A percentile compares a stretch with the other conserved stretches of the same genome.
Evolutionary conservation across 2,888 invertebrate genomes (phyloP).

Genomic region (Onchidella celtica): DNA sequence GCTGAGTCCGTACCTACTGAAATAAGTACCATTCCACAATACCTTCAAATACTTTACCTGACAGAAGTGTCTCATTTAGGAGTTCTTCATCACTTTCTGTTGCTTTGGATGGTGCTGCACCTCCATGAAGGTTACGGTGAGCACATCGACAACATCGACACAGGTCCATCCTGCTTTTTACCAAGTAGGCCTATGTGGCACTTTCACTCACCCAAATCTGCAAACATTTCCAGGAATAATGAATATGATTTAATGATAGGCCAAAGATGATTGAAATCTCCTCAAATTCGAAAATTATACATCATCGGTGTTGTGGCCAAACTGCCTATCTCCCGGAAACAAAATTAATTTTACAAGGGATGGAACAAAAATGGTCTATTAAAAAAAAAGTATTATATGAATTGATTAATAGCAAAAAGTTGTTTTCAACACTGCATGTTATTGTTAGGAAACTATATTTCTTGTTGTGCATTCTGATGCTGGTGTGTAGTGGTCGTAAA

Average conservation of each 20-base stretch:
- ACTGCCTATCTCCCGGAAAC: too few relatives aligned
- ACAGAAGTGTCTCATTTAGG: background rate
- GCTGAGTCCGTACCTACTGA: too few relatives aligned
- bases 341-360: too few relatives aligned
- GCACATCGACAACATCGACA: background rate
- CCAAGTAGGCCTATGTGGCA: background rate
- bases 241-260: background rate
- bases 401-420: too few relatives aligned
- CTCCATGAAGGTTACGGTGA: background rate
- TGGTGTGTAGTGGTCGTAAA: too few relatives aligned
- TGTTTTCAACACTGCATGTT: too few relatives aligned
- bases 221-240: background rate
- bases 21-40: too few relatives aligned
- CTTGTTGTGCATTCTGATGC: too few relatives aligned
- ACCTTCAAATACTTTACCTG: background rate
- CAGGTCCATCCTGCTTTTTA: background rate
- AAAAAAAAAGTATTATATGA: too few relatives aligned
- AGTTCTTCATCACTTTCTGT: background rate
- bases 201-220: background rate
- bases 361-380: too few relatives aligned
- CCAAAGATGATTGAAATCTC: background rate
- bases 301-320: too few relatives aligned
- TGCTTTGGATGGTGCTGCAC: background rate
- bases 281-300: background rate
- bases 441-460: too few relatives aligned